Evolutionary conservation across 2,797 vertebrate species (phyloP), one percentile per base, ranked within the genome.

Genomic region (Allobates femoralis): DNA sequence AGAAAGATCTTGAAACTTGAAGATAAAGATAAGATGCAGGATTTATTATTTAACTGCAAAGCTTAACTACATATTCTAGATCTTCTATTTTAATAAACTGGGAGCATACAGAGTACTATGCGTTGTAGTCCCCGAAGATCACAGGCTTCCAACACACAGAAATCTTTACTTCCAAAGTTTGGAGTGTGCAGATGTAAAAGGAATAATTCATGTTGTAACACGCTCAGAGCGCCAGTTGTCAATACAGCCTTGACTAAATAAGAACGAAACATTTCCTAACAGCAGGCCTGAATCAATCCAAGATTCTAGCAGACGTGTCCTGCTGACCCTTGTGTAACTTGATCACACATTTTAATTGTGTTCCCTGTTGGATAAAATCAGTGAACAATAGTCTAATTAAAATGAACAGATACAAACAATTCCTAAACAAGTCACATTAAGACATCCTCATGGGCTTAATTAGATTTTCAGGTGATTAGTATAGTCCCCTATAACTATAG

Each of bases 301-400:
- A 78, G 37, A 51, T 46, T 64, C 34, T 84, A 8, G 46, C 3
- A 64, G 28, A 67, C 62, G 12, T 41, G 26, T 30, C 75, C 75
- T 7, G 58, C 75, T 85, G 75, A 79, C 60, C 30, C 26, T 64
- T 71, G n/a, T 32, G 50, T 28, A 79, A 53, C 74, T 56, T 30
- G 19, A 85, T 85, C 75, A 79, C 21, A 78, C 50, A 53, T 34
- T 78, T 85, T 85, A 83, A 83, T 83, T 75, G 30, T 28, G 37
- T 34, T 83, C 53, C 69, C 41, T 16, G 69, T 83, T 75, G 69
- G 69, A 83, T n/a, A 62, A 50, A 75, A 75, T 41, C 58, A 50
- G 69, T 50, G 34, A 75, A 50, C 69, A 62, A 53, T 83, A 50
- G 7, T 74, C 26, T 62, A 41, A 60, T 58, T n/a, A 50, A 73